Percentiles rank a stretch among this genome's conserved stretches.
These are phyloP conservation scores for Xestia rhomboidea DNA, from an alignment of 2,888 invertebrate genomes.

Conservation along the genomic window DNA sequence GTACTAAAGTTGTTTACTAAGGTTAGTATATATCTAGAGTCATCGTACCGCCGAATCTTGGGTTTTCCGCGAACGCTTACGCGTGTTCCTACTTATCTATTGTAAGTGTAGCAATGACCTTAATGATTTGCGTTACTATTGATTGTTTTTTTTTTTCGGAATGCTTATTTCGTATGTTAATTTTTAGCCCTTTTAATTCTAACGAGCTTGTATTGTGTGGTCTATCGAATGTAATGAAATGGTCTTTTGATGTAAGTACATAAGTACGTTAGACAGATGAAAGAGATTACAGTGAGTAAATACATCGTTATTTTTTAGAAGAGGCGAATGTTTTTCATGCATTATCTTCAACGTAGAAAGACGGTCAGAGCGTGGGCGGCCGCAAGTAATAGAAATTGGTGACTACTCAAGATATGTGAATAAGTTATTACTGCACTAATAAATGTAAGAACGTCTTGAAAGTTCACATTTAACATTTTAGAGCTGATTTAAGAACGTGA, in stretches of 20 bases:
- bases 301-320: slow-evolving; percentile 19
- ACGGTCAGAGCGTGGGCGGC: slow-evolving; percentile 5
- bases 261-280: not conserved
- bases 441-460: slow-evolving; percentile 7
- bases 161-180: slow-evolving; percentile 28
- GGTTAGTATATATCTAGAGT: slow-evolving; percentile 59
- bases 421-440: slow-evolving; percentile 35
- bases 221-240: slow-evolving; percentile 34
- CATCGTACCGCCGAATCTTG: slow-evolving; percentile 61
- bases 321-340: slow-evolving; percentile 7
- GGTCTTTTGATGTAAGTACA: slow-evolving; percentile 8
- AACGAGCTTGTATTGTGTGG: slow-evolving; percentile 38
- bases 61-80: slow-evolving; percentile 50
- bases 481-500: not conserved
- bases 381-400: slow-evolving; percentile 15
- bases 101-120: slow-evolving; percentile 53
- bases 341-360: slow-evolving; percentile 9
- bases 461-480: slow-evolving; percentile 32
- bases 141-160: slow-evolving; percentile 39
- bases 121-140: slow-evolving; percentile 51
- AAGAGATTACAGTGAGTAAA: not conserved
- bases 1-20: slow-evolving; percentile 67
- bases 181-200: slow-evolving; percentile 46
- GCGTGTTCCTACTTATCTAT: slow-evolving; percentile 11
- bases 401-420: slow-evolving; percentile 19